These are phyloP conservation scores for Rhinoraja longicauda DNA, from an alignment of 2,797 vertebrate species.

Conservation along the genomic window DNA sequence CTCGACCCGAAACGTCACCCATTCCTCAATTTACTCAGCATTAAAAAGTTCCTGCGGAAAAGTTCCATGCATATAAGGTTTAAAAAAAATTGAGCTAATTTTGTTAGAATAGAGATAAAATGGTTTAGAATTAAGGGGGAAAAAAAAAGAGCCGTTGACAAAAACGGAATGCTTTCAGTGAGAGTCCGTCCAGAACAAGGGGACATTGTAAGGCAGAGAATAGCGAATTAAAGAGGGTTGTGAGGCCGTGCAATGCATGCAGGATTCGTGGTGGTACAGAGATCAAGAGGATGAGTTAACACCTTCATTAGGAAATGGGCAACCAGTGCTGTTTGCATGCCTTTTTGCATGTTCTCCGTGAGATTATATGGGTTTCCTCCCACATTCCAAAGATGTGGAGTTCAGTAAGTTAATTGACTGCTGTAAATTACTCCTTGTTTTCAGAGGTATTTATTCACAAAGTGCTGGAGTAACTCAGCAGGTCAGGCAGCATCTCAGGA, in stretches of 20 bases:
- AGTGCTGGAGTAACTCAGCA: too few species aligned
- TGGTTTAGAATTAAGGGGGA: background rate
- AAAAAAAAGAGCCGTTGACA: background rate
- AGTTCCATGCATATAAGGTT: background rate
- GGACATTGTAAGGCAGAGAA: background rate
- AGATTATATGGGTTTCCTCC: too few species aligned
- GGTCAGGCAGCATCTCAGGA: too few species aligned
- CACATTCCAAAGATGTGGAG: too few species aligned
- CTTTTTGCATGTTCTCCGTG: too few species aligned
- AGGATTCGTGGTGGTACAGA: background rate
- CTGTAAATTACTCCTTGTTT: too few species aligned
- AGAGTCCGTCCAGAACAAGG: background rate
- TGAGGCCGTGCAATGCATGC: background rate
- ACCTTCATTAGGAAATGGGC: too few species aligned
- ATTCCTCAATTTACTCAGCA: too few species aligned
- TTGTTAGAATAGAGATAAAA: background rate
- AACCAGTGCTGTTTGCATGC: too few species aligned
- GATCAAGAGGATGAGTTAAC: background rate
- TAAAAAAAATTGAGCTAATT: background rate
- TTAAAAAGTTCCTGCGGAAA: background rate
- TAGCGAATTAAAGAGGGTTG: background rate
- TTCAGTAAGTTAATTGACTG: too few species aligned
- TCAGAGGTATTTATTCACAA: too few species aligned
- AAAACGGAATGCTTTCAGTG: background rate
- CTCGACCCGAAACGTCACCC: too few species aligned